Conservation (phyloP, 2,113 vertebrate genomes). For the Limnothrissa miodon region DNA sequence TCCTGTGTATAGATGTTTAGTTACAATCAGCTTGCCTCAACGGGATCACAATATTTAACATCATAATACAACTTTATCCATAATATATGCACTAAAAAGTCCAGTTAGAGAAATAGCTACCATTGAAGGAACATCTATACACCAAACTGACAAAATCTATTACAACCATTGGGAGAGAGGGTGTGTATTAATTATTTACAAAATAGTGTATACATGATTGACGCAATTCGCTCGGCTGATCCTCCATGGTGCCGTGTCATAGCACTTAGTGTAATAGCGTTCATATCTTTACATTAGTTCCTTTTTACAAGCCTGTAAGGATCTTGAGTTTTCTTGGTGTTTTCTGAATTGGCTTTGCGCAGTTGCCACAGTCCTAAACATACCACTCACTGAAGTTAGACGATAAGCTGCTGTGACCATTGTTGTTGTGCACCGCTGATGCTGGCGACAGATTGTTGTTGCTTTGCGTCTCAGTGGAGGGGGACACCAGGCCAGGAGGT, state of each 20-base stretch:
- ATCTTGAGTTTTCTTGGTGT: constrained; percentile 60
- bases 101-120: constrained; percentile 82
- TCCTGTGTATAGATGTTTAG: constrained; percentile 90
- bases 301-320: constrained; percentile 61
- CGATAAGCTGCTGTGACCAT: constrained; percentile 83
- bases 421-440: constrained; percentile 78
- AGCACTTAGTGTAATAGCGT: constrained; percentile 53
- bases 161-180: constrained; percentile 75
- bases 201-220: constrained; percentile 62
- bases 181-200: constrained; percentile 71
- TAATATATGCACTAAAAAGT: constrained; percentile 80
- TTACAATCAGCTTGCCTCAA: constrained; percentile 98
- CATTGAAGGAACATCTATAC: constrained; percentile 89
- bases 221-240: constrained; percentile 65
- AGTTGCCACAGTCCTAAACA: constrained; percentile 78
- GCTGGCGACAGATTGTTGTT: constrained; percentile 86
- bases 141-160: constrained; percentile 80
- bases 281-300: constrained; percentile 61
- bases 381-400: constrained; percentile 99
- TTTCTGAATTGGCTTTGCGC: constrained; percentile 63
- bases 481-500: constrained; percentile 89
- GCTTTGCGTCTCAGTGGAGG: constrained; percentile 87
- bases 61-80: constrained; percentile 88
- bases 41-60: constrained; percentile 96
- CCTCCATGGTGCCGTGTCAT: constrained; percentile 51